A percentile compares a stretch with the other conserved stretches of the same genome.
Evolutionary conservation across 2,113 vertebrate genomes (phyloP).

Genomic region (Conger conger): DNA sequence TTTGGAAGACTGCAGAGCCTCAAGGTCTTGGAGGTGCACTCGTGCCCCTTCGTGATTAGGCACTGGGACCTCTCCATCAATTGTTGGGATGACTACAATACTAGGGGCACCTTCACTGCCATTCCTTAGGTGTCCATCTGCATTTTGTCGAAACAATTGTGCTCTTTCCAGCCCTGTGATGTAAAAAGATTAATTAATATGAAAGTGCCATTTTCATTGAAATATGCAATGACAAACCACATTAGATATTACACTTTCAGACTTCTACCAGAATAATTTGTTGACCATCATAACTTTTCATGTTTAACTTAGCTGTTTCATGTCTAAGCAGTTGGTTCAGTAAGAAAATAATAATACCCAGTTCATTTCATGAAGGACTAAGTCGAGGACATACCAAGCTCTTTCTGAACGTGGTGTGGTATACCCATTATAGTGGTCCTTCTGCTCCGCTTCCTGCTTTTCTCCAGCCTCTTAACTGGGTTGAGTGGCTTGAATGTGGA

Average conservation of each 20-base stretch:
- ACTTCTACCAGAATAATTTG: no score
- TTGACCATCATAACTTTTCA: no score
- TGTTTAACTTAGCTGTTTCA: no score
- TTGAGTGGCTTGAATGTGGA: conserved; percentile 92
- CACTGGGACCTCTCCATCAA: conserved; percentile 70
- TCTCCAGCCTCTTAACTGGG: conserved; percentile 74
- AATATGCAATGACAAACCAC: not conserved
- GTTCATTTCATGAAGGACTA: not conserved
- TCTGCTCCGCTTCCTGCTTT: conserved; percentile 74
- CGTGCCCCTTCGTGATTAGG: conserved; percentile 66
- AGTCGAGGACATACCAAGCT: conserved; percentile 79
- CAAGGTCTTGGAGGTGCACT: conserved; percentile 75
- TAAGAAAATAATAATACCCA: not conserved
- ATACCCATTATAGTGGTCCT: conserved; percentile 93
- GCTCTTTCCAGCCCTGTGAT: conserved; percentile 61
- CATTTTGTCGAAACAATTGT: conserved; percentile 54
- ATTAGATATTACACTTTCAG: no score
- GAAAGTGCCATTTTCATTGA: not conserved
- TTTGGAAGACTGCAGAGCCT: conserved; percentile 62
- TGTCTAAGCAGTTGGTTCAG: not conserved
- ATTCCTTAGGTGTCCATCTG: conserved; percentile 45
- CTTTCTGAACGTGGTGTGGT: conserved; percentile 90
- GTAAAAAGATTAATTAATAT: not conserved
- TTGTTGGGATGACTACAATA: conserved; percentile 76
- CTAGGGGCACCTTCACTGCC: conserved; percentile 51